Evolutionary conservation across 1,140 invertebrate genomes (phyloP), one percentile per base, ranked within the genome.

Genomic region (Anoplolepis gracilipes): DNA sequence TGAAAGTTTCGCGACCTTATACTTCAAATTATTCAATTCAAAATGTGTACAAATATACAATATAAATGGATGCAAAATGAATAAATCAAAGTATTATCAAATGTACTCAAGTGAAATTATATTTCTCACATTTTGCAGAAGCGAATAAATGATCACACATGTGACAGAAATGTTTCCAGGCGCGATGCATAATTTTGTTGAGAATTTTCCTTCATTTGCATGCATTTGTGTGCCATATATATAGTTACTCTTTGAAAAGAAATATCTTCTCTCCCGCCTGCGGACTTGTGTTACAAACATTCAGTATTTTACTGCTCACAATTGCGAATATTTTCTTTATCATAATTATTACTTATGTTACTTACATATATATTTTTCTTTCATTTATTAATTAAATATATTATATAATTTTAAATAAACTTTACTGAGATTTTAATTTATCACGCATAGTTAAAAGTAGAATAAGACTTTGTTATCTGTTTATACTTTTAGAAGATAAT

Each of bases 161-260:
- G 8, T 61, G 65, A 82, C 36, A 49, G 65, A 73, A 36, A 72
- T 59, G 72, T 55, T 79, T 39, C 4, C 53, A 22, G 16, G 22
- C 16, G 25, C 25, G 16, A 46, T 72, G 65, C 55, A 72, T 82
- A 82, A 82, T 73, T 82, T 73, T 13, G 25, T 61, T 22, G 67
- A 61, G 28, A 46, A 82, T 82, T 73, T 49, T 73, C 28, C 78
- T 30, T 82, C 78, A 82, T 82, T 82, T 82, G 67, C 65, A 82
- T 82, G 59, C 25, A 72, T 72, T 73, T 59, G 36, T 42, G 22
- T 13, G 10, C 16, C 16, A 49, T 10, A n/a, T 10, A n/a, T 25
- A 42, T 28, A 6, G 62, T 42, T 39, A 57, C 67, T 49, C 78
- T 59, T 36, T 8, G 36, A 19, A 4, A 82, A 73, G 36, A 59